Evolutionary conservation across 2,888 invertebrate species (phyloP), one percentile per base, ranked within the genome.

Genomic region (Aplocera efformata): DNA sequence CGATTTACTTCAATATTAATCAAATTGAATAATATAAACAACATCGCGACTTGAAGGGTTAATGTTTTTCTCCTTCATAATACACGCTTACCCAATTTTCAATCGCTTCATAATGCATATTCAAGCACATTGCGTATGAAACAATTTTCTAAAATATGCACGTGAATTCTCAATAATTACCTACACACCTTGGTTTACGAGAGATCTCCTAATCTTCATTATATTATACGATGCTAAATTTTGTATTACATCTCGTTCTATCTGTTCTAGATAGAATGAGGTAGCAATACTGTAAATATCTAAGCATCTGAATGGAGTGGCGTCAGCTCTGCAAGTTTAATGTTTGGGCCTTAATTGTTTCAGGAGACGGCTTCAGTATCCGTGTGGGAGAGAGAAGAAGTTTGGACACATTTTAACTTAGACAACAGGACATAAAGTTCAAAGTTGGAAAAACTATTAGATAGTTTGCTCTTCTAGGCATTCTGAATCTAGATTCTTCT

Each of bases 321-420:
- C 52, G 54, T 54, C 50, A 58, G 48, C 49, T 58, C 51, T 67
- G 54, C 51, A 71, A 65, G 58, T 68, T 64, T 70, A 65, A 69
- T 68, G 61, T 50, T 26, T 47, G 40, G 39, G 51, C 48, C 58
- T 60, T 72, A 70, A 71, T 74, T 72, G 66, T 63, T 58, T 59
- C 52, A 50, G 62, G 63, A 65, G 69, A 68, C 61, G 47, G 55
- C 52, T 42, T 48, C 49, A 47, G 38, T 31, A 25, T 50, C 34
- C 41, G 42, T 20, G 8, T 11, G 13, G 35, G n/a, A 28, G 13
- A 26, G 25, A 1, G n/a, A 2, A 5, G 9, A 29, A 26, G 27
- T 32, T 45, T 17, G 1, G 6, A 28, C 5, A 20, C 6, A 13
- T 43, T 30, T 10, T 8, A 13, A 23, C 17, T 25, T 7, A 8